These are phyloP conservation scores for Cryptoprocta ferox DNA, from an alignment of 2,797 vertebrate species.

Conservation along the genomic window DNA sequence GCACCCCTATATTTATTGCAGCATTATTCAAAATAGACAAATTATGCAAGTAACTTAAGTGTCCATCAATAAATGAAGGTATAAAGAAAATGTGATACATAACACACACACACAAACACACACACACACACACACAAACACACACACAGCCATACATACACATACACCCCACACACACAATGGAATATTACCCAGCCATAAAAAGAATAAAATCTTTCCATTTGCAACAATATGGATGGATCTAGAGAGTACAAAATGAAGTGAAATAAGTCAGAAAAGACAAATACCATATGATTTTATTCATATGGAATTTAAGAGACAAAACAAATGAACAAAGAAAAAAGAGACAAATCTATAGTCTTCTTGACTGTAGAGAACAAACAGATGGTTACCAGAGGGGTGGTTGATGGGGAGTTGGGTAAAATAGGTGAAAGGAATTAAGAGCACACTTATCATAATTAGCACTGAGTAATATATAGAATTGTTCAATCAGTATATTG, in stretches of 20 bases:
- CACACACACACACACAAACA: no score
- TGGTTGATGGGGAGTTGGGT: background rate
- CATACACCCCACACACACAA: background rate
- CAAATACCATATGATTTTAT: background rate
- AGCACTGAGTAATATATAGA: background rate
- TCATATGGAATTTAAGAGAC: background rate
- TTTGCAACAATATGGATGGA: background rate
- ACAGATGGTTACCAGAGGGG: background rate
- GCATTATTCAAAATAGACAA: background rate
- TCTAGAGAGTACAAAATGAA: background rate
- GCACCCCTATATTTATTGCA: background rate
- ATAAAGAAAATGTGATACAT: background rate
- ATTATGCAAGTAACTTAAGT: background rate
- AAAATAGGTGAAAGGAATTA: background rate
- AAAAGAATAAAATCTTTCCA: background rate
- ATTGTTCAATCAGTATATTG: background rate
- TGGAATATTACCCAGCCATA: background rate
- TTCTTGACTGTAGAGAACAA: background rate
- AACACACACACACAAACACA: no score
- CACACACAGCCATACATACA: no score
- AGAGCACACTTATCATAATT: background rate
- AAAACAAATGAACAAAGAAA: background rate
- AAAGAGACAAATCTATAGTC: background rate
- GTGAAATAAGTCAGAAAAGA: background rate
- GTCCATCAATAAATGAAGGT: background rate